Evolutionary conservation across 2,888 invertebrate species (phyloP).

Genomic region (Caenorhabditis macrosperma): DNA sequence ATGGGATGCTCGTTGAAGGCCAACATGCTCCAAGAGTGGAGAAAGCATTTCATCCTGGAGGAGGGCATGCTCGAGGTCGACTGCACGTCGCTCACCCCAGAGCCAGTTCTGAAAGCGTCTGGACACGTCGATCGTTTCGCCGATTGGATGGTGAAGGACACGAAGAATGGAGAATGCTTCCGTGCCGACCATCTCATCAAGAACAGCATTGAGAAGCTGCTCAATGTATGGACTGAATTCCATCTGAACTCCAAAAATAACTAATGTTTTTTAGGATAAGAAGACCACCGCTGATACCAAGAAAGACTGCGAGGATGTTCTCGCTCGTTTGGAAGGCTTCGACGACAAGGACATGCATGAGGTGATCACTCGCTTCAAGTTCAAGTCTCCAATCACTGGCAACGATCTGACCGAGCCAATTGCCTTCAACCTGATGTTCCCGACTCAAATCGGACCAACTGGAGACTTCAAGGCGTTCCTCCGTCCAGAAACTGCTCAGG

Average conservation of each 20-base stretch:
- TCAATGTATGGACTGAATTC: no score
- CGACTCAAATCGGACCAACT: conserved; percentile 96
- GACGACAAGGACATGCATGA: conserved; percentile 78
- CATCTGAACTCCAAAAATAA: no score
- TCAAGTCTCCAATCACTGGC: conserved; percentile 95
- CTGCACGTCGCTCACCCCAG: conserved; percentile 96
- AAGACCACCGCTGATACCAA: conserved; percentile 85
- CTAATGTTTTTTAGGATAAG: no score
- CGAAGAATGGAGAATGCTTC: conserved; percentile 96
- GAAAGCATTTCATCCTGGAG: conserved; percentile 95
- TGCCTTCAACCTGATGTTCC: conserved; percentile 99
- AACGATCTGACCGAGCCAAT: conserved; percentile 95
- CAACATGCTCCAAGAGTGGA: conserved; percentile 91
- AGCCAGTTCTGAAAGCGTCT: conserved; percentile 96
- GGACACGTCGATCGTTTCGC: conserved; percentile 99
- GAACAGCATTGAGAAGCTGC: conserved; percentile 77
- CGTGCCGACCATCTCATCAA: conserved; percentile 97
- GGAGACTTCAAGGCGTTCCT: conserved; percentile 91
- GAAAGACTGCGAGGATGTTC: conserved; percentile 86
- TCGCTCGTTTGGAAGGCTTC: conserved; percentile 84
- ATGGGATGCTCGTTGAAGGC: conserved; percentile 99
- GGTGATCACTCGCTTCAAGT: conserved; percentile 89
- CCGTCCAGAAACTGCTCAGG: conserved; percentile 98
- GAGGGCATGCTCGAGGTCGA: conserved; percentile 99
- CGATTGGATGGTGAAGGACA: conserved; percentile 98